Evolutionary conservation across 2,888 invertebrate genomes (phyloP), one percentile per base, ranked within the genome.

Genomic region (Parnassius smintheus): DNA sequence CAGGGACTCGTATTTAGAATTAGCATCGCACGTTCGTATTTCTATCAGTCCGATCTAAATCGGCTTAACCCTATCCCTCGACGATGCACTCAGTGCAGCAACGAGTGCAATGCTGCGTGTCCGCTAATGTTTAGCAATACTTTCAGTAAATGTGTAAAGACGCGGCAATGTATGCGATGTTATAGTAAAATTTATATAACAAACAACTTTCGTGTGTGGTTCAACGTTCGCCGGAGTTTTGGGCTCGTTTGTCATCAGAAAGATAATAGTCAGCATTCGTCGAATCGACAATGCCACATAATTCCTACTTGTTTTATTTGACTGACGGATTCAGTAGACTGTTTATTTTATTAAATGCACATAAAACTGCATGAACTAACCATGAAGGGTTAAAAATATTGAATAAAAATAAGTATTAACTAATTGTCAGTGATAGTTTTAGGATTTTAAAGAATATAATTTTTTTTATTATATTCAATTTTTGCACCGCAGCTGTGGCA

Each of bases 31-130:
- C 77, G 77, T 73, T 73, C 74, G 52, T 56, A 54, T 61, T 72
- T 80, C 76, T 85, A 87, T 87, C 88, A 71, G 75, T 72, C 68
- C 73, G 75, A 88, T 88, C 88, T 88, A 85, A 88, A 88, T 86
- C 88, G 85, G 87, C 85, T 86, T 86, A 84, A 77, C 75, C 78
- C 80, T 80, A 75, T 72, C 77, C 76, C 75, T 70, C 66, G 72
- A 74, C 70, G 70, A 74, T 70, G 69, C 68, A 68, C 57, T 64
- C 67, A 63, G 67, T 67, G 70, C 70, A 70, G 66, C 64, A 67
- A 68, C 66, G 59, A 66, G 57, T 61, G 64, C 65, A 67, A 66
- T 67, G 64, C 49, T 56, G 49, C 57, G 49, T 65, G 61, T 61
- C 59, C 56, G 64, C 49, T 49, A 65, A 57, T 66, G 61, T 65